phyloP scores from a whole-genome alignment of 2,888 invertebrate species.

The Papilio gigon region DNA sequence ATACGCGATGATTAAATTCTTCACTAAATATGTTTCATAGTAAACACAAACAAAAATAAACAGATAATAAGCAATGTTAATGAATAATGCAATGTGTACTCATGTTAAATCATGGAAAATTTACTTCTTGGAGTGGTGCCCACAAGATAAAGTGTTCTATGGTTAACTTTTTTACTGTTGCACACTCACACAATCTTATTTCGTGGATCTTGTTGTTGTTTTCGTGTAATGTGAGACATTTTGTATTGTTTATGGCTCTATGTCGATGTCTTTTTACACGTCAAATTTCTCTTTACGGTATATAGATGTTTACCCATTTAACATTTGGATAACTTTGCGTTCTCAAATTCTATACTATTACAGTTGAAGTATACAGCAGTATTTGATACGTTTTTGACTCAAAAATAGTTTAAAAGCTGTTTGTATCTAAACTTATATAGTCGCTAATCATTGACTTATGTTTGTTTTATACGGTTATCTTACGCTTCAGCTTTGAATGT shows the following conservation, averaged over 20 bases:
- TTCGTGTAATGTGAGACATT: slow-evolving; percentile 5
- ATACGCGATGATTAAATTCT: no score
- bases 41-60: slow-evolving; percentile 11
- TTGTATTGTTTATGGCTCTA: neutral
- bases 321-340: no score
- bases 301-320: no score
- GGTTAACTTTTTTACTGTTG: slow-evolving; percentile 27
- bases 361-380: no score
- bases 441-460: neutral
- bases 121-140: slow-evolving; percentile 34
- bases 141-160: slow-evolving; percentile 27
- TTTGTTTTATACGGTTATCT: neutral
- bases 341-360: no score
- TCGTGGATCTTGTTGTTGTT: slow-evolving; percentile 24
- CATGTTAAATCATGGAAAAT: slow-evolving; percentile 13
- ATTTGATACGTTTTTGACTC: neutral
- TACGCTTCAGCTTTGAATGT: neutral
- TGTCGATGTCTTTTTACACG: neutral
- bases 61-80: neutral
- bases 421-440: neutral
- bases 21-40: neutral
- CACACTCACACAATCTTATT: slow-evolving; percentile 8
- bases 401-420: neutral
- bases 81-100: slow-evolving; percentile 5
- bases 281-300: neutral